Base-by-base conservation (phyloP, 53 echinoderm and acorn worm genomes). In the Temnopleurus reevesii region DNA sequence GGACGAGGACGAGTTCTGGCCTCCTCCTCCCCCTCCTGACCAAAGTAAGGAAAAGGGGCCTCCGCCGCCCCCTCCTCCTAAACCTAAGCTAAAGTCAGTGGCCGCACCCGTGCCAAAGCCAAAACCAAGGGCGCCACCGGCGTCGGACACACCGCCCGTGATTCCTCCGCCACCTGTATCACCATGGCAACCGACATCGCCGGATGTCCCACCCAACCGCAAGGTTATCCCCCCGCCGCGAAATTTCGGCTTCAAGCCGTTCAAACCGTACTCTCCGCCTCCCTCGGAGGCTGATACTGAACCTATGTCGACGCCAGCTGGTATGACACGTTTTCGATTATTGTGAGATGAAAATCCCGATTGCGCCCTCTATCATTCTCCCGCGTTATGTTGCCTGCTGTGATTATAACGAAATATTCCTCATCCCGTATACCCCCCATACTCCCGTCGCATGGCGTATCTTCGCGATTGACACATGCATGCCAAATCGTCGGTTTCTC, bases 141-240 rank as follows among this genome's bases (percentile, higher is more conserved):
- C 71, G 23, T 21, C 8, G 41, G 71, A 41, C 36, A 41, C 71
- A 36, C 71, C 71, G 6, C 71, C 79, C 8, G 79, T 79, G 21
- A 79, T 46, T 15, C 49, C 79, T 46, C 79, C 79, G 46, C 49
- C 79, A 28, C 79, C 79, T 28, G n/a, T 47, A 46, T 47, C 79
- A 29, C 79, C 79, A 30, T 31, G 31, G 49, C 79, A 28, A 47
- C 79, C 10, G 21, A 13, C 26, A 28, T 60, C 45, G 23, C 59
- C 43, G 18, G 59, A 59, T 2, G 85, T 12, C 61, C 5, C 76
- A 27, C 86, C 86, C 63, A 59, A 86, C 59, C 88, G 88, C n/a
- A 87, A 66, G 88, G 53, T 87, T 87, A 87, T 87, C 71, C 88
- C 88, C 71, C 88, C 88, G 31, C 88, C 88, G 34, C 88, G 88